Base-by-base conservation (phyloP, 2,888 invertebrate species). In the Anagyrus pseudococci region DNA sequence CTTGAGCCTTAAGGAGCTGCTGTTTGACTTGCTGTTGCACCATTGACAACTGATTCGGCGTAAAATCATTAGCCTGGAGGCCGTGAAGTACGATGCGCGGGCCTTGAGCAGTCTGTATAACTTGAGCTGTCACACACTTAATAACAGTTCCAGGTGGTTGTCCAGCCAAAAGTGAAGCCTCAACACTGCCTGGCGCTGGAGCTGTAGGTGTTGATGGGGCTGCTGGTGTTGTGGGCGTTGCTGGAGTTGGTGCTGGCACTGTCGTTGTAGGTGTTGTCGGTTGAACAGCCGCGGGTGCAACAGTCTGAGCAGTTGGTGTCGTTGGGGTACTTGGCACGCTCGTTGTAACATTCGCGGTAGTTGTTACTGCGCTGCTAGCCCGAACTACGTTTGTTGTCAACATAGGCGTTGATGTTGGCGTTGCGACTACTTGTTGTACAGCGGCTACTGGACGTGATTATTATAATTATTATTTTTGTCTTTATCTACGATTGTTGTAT, bases 1-100 rank as follows among this genome's bases (percentile, higher is more conserved):
- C 92, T 90, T 94, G 93, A 25, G 93, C 93, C 88, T 93, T 93
- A 54, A 93, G 82, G 55, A 94, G 82, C 77, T 94, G 94, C 73
- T 93, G 93, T 79, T 94, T 94, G 19, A 94, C 93, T 84, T 94
- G 94, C 70, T 93, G 91, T 74, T 94, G 93, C 0, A 94, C 92
- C 62, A 92, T 85, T 3, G 89, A 87, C 70, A 94, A 79, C 78
- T 94, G 94, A 68, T 92, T 91, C 1, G 89, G 89, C 0, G 93
- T 90, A 69, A 94, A 89, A 69, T 92, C 90, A 64, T 92, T 89
- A 0, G 93, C 92, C 69, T 92, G 91, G 25, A 94, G 82, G 10
- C 94, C 94, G 78, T 94, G 93, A 57, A 94, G 81, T 13, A 94
- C 92, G 70, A 94, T 94, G 71, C 93, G 87, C 3, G 94, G 93